phyloP scores from a whole-genome alignment of 1,140 invertebrate genomes.

The Cecropterus lyciades region DNA sequence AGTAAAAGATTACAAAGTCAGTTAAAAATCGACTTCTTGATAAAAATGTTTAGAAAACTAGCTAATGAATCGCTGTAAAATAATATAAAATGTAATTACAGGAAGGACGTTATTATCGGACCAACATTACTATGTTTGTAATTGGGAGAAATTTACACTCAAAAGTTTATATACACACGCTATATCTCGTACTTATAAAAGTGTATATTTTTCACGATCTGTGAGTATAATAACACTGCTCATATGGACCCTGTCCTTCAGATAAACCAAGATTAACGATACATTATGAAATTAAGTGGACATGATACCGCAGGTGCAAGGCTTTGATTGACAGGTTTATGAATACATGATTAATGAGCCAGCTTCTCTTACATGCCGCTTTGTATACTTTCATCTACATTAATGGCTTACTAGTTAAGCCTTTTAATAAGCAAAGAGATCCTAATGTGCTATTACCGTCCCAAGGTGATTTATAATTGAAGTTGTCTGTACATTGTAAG shows the following conservation, averaged over 20 bases:
- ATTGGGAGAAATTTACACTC: no score
- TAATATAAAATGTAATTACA: no score
- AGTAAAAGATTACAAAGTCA: no score
- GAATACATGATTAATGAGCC: conserved; percentile 75
- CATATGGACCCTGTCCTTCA: not conserved
- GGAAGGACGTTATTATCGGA: no score
- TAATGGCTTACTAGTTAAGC: conserved; percentile 57
- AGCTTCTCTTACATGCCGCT: conserved; percentile 50
- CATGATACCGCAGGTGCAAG: conserved; percentile 41
- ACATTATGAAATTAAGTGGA: conserved; percentile 34
- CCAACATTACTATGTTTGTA: no score
- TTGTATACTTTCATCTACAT: conserved; percentile 58
- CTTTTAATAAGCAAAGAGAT: conserved; percentile 50
- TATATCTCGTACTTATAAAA: no score
- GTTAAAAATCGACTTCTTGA: no score
- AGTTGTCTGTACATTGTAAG: conserved; percentile 22
- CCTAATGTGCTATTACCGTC: conserved; percentile 45
- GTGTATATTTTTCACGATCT: no score
- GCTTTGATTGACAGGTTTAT: conserved; percentile 67
- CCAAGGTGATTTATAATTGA: conserved; percentile 39
- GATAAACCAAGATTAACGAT: not conserved
- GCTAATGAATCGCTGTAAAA: no score
- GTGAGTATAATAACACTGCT: not conserved
- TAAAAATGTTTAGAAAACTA: no score
- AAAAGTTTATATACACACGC: no score